Conservation (phyloP, 2,113 vertebrate genomes). For the Ptilonorhynchus violaceus region DNA sequence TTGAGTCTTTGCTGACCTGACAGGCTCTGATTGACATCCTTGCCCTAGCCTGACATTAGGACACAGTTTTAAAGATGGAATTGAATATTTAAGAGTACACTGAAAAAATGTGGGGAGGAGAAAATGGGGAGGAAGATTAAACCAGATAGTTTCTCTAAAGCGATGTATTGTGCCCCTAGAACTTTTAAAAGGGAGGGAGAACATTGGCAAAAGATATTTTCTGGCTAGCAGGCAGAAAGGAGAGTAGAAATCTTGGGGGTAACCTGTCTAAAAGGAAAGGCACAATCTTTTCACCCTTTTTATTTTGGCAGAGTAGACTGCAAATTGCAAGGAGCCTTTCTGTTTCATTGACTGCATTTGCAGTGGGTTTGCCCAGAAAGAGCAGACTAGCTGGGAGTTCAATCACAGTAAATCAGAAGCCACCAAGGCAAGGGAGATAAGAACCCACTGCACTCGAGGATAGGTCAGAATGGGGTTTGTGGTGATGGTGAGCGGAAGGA, state of each 20-base stretch:
- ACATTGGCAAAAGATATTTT: background rate
- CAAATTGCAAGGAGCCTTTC: background rate
- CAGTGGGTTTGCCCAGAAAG: background rate
- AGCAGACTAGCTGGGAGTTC: background rate
- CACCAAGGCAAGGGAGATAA: background rate
- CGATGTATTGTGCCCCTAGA: background rate
- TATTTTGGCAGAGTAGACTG: background rate
- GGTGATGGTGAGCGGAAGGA: background rate
- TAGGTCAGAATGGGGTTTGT: background rate
- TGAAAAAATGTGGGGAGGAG: background rate
- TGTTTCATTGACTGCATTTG: background rate
- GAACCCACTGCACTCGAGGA: background rate
- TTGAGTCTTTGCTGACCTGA: background rate
- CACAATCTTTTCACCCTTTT: background rate
- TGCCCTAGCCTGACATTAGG: background rate
- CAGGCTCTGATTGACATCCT: background rate
- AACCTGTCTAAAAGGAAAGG: background rate
- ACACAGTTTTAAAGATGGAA: background rate
- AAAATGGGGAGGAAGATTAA: background rate
- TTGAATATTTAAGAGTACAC: background rate
- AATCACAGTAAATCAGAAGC: background rate
- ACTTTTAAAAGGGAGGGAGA: background rate
- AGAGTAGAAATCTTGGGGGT: background rate
- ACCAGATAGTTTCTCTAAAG: background rate
- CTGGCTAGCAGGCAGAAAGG: background rate